Evolutionary conservation across 2,113 vertebrate species (phyloP), one percentile per base, ranked within the genome.

Genomic region (Isichthys henryi): DNA sequence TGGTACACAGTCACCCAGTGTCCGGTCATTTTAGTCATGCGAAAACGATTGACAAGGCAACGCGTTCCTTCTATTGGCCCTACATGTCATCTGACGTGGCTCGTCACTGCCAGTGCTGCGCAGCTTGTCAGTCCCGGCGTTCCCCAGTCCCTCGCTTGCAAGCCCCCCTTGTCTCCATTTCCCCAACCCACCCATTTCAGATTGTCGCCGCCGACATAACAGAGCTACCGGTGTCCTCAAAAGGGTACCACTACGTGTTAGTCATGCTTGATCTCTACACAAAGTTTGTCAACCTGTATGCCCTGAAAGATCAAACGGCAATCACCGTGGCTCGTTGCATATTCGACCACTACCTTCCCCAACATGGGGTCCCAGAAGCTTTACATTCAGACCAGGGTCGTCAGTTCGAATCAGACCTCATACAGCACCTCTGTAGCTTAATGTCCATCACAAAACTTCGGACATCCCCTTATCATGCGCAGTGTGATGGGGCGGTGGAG

Each of bases 141-240:
- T 88, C 58, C 45, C 89, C 50, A 74, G 53, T 87, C 2, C 62
- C 70, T n/a, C 10, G 4, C 31, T 58, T 21, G 5, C 88, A 91
- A 43, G 74, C 74, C 3, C 74, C 23, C 15, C 19, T 90, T 8
- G 6, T 87, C 10, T 21, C 31, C 10, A 50, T 90, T 74, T 80
- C 66, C 1, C 84, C 49, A 9, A 31, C 45, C 1, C 48, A 39
- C 23, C 83, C 58, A 7, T 86, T 86, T 19, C 74, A 89, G 58
- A 83, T 91, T n/a, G 86, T 91, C 5, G 74, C 88, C 3, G 88
- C 74, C 10, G 39, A 91, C 27, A 88, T 91, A 82, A 88, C 89
- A 3, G 86, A 91, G 46, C 80, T 91, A 6, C 90, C 89, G 2
- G 3, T 46, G 15, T 90, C 88, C 7, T 50, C 50, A 35, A 88